phyloP scores from a whole-genome alignment of 2,797 vertebrate genomes.

The Rousettus madagascariensis region DNA sequence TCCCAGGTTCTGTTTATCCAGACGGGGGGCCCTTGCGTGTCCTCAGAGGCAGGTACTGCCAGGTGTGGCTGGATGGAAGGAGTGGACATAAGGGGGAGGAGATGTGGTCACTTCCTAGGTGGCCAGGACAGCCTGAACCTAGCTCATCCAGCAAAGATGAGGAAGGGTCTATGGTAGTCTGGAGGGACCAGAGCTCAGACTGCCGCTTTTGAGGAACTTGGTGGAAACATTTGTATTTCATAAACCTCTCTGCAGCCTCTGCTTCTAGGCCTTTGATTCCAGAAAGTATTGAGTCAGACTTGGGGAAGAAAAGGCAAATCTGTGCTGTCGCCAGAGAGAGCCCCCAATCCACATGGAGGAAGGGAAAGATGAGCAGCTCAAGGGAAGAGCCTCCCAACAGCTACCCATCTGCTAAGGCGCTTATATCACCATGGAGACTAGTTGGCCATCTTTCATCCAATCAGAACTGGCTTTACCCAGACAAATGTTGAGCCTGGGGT shows the following conservation, averaged over 20 bases:
- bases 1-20: constrained; percentile 65
- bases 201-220: constrained; percentile 43
- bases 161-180: background rate
- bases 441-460: constrained; percentile 59
- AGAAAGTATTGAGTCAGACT: constrained; percentile 34
- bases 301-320: constrained; percentile 11
- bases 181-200: background rate
- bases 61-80: constrained; percentile 10
- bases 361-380: constrained; percentile 54
- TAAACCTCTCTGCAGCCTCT: background rate
- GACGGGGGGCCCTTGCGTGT: background rate
- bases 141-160: background rate
- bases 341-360: constrained; percentile 1
- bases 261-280: background rate
- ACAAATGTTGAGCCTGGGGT: constrained; percentile 69
- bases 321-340: constrained; percentile 35
- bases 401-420: constrained; percentile 71
- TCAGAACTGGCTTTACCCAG: constrained; percentile 61
- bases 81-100: background rate
- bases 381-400: constrained; percentile 55
- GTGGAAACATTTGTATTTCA: background rate
- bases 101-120: constrained; percentile 21
- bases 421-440: constrained; percentile 72
- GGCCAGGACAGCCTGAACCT: background rate
- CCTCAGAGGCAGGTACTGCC: background rate